A percentile compares a stretch with the other conserved stretches of the same genome.
Evolutionary conservation across 2,113 vertebrate genomes (phyloP).

Genomic region (Scophthalmus maximus): DNA sequence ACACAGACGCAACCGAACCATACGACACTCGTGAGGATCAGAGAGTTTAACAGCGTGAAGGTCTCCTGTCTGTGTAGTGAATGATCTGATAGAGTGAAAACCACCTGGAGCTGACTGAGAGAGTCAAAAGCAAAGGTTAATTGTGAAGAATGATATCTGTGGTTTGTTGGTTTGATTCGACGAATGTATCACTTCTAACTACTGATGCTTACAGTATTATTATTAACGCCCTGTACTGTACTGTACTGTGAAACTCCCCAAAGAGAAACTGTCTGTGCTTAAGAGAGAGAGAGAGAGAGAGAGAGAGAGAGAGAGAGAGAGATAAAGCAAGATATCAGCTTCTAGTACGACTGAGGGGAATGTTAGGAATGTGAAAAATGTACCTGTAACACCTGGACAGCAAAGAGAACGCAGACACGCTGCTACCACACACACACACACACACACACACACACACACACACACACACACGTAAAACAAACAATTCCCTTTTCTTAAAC

Average conservation of each 20-base stretch:
- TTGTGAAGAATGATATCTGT: background rate
- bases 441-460: background rate
- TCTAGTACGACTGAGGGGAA: constrained; percentile 78
- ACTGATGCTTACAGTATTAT: background rate
- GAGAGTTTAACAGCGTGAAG: background rate
- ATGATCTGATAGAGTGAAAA: constrained; percentile 31
- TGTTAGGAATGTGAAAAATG: constrained; percentile 81
- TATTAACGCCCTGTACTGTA: background rate
- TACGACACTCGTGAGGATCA: background rate
- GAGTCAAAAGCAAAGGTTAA: background rate
- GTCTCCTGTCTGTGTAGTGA: constrained; percentile 40
- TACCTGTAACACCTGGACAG: constrained; percentile 56
- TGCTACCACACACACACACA: background rate
- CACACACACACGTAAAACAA: background rate
- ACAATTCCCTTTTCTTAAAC: too few species aligned
- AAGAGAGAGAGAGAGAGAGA: constrained; percentile 23
- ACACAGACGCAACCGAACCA: background rate
- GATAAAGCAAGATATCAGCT: constrained; percentile 63
- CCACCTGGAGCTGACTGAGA: constrained; percentile 2
- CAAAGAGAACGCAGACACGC: background rate
- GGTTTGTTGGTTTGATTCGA: background rate
- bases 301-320: constrained; percentile 24
- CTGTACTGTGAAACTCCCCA: background rate
- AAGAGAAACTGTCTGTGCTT: background rate
- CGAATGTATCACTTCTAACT: background rate